A percentile compares a stretch with the other conserved stretches of the same genome.
Conservation (phyloP, 2,888 invertebrate genomes). For the Amphipoea lucens region DNA sequence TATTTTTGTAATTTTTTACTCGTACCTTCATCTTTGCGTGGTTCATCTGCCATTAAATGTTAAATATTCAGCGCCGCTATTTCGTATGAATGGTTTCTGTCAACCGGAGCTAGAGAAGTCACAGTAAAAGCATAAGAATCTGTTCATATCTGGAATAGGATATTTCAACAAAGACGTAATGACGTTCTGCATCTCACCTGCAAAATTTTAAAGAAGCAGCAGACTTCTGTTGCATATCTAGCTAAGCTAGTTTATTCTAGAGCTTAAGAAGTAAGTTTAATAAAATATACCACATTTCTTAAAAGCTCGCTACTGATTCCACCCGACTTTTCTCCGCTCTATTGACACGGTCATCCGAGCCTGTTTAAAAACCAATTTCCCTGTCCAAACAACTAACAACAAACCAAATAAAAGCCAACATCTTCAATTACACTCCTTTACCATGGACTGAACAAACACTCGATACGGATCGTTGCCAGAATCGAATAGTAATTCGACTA, state of each 20-base stretch:
- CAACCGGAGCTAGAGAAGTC: not conserved
- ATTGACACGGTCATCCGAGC: constrained; percentile 67
- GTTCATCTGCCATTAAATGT: not conserved
- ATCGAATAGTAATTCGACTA: constrained; percentile 72
- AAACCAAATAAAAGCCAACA: constrained; percentile 74
- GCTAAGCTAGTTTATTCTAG: not conserved
- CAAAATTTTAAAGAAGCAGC: not conserved
- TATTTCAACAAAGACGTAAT: too few species aligned
- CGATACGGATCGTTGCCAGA: constrained; percentile 66
- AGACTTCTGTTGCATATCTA: not conserved
- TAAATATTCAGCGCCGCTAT: not conserved
- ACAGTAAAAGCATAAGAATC: not conserved
- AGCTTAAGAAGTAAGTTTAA: not conserved
- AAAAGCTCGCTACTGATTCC: not conserved
- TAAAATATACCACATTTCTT: not conserved
- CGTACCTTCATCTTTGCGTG: too few species aligned
- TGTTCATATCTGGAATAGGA: not conserved
- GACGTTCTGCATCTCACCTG: too few species aligned
- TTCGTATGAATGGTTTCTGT: not conserved
- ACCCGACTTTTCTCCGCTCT: constrained; percentile 33
- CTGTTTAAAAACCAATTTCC: constrained; percentile 80
- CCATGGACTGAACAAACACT: constrained; percentile 76
- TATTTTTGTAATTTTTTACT: too few species aligned
- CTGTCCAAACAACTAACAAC: constrained; percentile 73
- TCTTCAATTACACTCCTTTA: constrained; percentile 80